Percentiles rank a stretch among this genome's conserved stretches.
Evolutionary conservation across 2,113 vertebrate genomes (phyloP).

Genomic region (Phalacrocorax pelagicus): DNA sequence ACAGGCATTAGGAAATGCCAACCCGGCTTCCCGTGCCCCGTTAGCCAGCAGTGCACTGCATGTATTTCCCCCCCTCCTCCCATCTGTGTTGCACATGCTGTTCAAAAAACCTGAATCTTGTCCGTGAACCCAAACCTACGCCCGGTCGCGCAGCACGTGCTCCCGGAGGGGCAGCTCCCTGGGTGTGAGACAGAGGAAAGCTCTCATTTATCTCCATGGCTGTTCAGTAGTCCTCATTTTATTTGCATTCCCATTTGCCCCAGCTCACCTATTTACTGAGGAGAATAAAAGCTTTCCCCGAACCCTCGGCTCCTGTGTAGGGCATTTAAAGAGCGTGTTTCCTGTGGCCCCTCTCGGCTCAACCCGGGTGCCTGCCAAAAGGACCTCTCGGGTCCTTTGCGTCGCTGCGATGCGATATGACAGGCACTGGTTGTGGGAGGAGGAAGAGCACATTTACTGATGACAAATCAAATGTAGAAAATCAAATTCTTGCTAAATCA

Average conservation of each 20-base stretch:
- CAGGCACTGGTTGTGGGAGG: fast-evolving
- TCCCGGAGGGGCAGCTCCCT: not conserved
- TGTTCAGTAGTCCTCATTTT: not conserved
- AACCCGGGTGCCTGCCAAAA: not conserved
- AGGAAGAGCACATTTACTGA: not conserved
- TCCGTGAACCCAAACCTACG: not conserved
- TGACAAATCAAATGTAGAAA: not conserved
- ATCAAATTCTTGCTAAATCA: not conserved
- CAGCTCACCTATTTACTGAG: not conserved
- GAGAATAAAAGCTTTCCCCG: not conserved
- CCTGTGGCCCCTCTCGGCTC: not conserved
- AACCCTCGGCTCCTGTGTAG: not conserved
- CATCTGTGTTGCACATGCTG: not conserved
- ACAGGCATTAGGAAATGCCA: fast-evolving
- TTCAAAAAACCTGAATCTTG: not conserved
- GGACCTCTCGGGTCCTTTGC: not conserved
- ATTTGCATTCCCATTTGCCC: not conserved
- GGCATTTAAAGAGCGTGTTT: fast-evolving
- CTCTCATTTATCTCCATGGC: not conserved
- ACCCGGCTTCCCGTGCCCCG: fast-evolving
- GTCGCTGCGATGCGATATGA: fast-evolving
- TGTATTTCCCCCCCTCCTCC: not conserved
- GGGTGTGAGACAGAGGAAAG: constrained; percentile 24
- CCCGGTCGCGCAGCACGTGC: not conserved
- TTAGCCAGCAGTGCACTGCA: not conserved